phyloP scores from a whole-genome alignment of 2,113 vertebrate genomes.

The Gobio gobio region DNA sequence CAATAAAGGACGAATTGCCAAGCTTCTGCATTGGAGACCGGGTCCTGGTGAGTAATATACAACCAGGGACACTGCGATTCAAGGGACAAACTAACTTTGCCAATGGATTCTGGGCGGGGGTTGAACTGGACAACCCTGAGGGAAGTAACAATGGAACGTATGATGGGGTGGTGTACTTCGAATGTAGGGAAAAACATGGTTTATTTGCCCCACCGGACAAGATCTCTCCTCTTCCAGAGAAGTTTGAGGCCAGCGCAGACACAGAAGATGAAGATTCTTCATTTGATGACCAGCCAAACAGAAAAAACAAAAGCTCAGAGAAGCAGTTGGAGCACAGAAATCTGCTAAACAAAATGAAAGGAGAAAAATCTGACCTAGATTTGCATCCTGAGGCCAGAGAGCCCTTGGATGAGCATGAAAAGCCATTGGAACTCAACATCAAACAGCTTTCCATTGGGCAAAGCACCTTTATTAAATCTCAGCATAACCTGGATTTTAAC shows the following conservation, averaged over 20 bases:
- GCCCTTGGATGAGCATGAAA: slow-evolving; percentile 44
- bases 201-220: slow-evolving; percentile 95
- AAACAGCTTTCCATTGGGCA: slow-evolving; percentile 33
- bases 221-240: slow-evolving; percentile 82
- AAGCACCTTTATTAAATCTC: slow-evolving; percentile 12
- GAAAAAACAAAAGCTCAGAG: slow-evolving; percentile 61
- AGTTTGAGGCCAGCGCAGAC: slow-evolving; percentile 72
- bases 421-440: slow-evolving; percentile 15
- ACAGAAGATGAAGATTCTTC: slow-evolving; percentile 84
- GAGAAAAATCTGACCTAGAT: slow-evolving; percentile 59
- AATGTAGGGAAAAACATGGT: slow-evolving; percentile 85
- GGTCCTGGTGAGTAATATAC: slow-evolving; percentile 88
- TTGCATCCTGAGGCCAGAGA: slow-evolving; percentile 62
- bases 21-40: slow-evolving; percentile 85
- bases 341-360: slow-evolving; percentile 56
- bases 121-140: slow-evolving; percentile 91
- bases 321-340: slow-evolving; percentile 33
- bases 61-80: slow-evolving; percentile 89
- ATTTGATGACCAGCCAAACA: slow-evolving; percentile 73
- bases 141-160: slow-evolving; percentile 93
- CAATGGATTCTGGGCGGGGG: slow-evolving; percentile 92
- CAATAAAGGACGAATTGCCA: slow-evolving; percentile 72
- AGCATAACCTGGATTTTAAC: slow-evolving; percentile 44
- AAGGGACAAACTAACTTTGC: slow-evolving; percentile 92
- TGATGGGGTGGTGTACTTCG: slow-evolving; percentile 85